These are phyloP conservation scores for Corythaixoides concolor DNA, from an alignment of 2,113 vertebrate genomes.

Conservation along the genomic window DNA sequence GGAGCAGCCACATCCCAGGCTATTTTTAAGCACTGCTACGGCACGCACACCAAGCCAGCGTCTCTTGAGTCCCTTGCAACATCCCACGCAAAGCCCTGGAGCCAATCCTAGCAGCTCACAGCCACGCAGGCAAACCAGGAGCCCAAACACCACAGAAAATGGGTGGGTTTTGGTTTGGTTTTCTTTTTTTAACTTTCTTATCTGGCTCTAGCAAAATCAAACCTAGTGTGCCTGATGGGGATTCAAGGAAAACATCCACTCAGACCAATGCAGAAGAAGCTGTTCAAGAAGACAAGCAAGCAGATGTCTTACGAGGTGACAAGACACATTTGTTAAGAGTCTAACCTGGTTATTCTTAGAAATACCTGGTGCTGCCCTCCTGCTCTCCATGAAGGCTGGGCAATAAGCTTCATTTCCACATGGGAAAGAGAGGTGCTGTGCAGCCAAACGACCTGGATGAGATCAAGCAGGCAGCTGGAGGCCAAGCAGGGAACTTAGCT, in stretches of 20 bases:
- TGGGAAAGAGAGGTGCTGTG: neutral
- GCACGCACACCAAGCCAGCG: neutral
- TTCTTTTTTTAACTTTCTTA: neutral
- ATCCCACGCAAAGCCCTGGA: neutral
- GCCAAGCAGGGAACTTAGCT: neutral
- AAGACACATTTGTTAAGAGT: rapidly evolving
- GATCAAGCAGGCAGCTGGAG: neutral
- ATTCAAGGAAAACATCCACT: neutral
- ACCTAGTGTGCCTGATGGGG: rapidly evolving
- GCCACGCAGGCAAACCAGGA: neutral
- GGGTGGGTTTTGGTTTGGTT: too few species aligned
- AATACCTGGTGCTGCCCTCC: rapidly evolving
- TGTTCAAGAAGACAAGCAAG: neutral
- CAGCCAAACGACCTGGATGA: neutral
- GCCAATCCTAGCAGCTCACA: neutral
- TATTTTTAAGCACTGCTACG: neutral
- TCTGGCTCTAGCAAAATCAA: neutral
- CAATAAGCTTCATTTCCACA: rapidly evolving
- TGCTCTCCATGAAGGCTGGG: neutral
- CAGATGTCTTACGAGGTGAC: neutral
- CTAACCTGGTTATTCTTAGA: neutral
- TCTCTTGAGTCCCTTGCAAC: neutral
- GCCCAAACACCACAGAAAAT: neutral
- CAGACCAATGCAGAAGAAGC: rapidly evolving
- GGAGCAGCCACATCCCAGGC: neutral